Evolutionary conservation across 2,113 vertebrate species (phyloP), one percentile per base, ranked within the genome.

Genomic region (Neodontobutis hainanensis): DNA sequence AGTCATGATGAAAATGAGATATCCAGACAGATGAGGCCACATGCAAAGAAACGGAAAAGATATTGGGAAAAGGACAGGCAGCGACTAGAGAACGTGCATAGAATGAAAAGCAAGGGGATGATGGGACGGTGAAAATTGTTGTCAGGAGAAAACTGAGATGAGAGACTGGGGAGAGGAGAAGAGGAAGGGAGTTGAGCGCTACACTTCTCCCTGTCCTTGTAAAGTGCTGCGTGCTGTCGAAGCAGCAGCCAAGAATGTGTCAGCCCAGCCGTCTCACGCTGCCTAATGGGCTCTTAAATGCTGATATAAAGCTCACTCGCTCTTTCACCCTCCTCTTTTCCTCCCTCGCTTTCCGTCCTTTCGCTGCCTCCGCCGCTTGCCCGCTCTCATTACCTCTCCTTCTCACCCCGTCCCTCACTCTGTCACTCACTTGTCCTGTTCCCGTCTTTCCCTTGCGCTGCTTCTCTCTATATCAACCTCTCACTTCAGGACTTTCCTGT

Each of bases 261-360:
- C 87, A 89, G 83, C 85, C 86, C 87, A 84, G 88, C 83, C 87
- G 77, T 90, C 86, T 91, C 86, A 68, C 83, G 82, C 88, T 85
- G 87, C 88, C 83, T 89, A 90, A 90, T 90, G 86, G 87, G 84
- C 88, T 91, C 90, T 90, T 92, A 90, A 92, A 85, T 76, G 84
- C 86, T 89, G 88, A 89, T 87, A 90, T 87, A 89, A 88, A 90
- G 87, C 88, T 85, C 80, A 68, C 88, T 82, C 87, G 64, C 87
- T 82, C 84, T 78, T 84, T 85, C 72, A 36, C 85, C 78, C 82
- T 87, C 83, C 82, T 85, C 81, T 69, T 80, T 74, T 79, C 59
- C 83, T 83, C 73, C 58, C 67, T 70, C 73, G 49, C 73, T 47
- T 68, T 76, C 69, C 75, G 56, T 35, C 61, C 47, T 69, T 62